Percentiles rank a stretch among this genome's conserved stretches.
These are phyloP conservation scores for Aphidoletes aphidimyza DNA, from an alignment of 2,888 invertebrate genomes.

Conservation along the genomic window DNA sequence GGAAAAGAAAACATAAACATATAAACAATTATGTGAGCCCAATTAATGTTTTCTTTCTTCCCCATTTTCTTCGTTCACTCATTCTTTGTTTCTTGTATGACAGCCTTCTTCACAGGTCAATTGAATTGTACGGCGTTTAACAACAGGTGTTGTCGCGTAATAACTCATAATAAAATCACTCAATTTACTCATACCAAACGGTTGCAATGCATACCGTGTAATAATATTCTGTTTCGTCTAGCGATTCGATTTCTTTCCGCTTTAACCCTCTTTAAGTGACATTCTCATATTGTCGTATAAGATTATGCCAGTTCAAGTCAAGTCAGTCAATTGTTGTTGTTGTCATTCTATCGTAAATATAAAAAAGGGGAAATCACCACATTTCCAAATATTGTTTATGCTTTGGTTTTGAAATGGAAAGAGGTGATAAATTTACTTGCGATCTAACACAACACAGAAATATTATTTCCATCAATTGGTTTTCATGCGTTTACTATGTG, in stretches of 20 bases:
- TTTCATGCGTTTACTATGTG: not conserved
- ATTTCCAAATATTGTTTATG: not conserved
- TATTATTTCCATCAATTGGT: not conserved
- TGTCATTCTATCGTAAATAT: not conserved
- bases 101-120: not conserved
- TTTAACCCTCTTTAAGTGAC: conserved; percentile 40
- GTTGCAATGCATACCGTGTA: not conserved
- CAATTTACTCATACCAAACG: not conserved
- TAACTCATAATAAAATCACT: conserved; percentile 28
- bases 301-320: conserved; percentile 32
- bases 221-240: not conserved
- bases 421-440: conserved; percentile 3
- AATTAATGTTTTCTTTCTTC: not conserved
- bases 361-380: not conserved
- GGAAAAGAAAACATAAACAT: conserved; percentile 1
- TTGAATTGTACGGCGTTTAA: not conserved
- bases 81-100: not conserved
- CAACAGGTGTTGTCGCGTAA: conserved; percentile 40
- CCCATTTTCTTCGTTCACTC: not conserved
- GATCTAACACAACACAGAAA: not conserved
- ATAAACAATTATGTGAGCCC: not conserved
- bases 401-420: not conserved
- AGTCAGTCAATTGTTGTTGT: not conserved
- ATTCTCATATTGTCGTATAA: conserved; percentile 20
- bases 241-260: not conserved